Percentiles rank a stretch among this genome's conserved stretches.
These are phyloP conservation scores for Patiria pectinifera DNA, from an alignment of 53 echinoderm and acorn worm species.

Conservation along the genomic window DNA sequence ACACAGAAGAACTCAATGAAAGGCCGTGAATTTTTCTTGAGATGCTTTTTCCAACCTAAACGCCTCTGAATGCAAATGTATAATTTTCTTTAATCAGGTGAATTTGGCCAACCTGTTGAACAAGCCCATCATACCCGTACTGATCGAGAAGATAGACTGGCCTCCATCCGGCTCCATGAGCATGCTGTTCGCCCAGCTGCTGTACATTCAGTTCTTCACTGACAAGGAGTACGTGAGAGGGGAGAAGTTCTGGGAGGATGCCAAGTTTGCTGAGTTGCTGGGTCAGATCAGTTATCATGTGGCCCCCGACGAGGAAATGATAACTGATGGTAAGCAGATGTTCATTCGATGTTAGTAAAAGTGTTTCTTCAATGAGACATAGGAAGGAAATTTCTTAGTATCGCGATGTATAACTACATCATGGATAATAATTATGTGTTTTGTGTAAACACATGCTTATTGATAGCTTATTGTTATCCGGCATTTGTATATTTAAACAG, in stretches of 20 bases:
- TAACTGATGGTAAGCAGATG: conserved; percentile 76
- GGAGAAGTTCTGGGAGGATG: conserved; percentile 95
- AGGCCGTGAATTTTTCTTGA: too few relatives aligned
- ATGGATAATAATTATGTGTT: too few relatives aligned
- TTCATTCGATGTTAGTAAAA: background rate
- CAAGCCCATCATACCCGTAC: conserved; percentile 97
- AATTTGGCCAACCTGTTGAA: conserved; percentile 95
- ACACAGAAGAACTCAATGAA: too few relatives aligned
- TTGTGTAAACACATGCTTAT: too few relatives aligned
- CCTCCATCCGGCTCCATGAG: conserved; percentile 97
- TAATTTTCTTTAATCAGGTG: conserved; percentile 61
- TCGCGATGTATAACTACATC: too few relatives aligned
- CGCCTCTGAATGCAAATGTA: too few relatives aligned
- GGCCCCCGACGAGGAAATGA: conserved; percentile 80
- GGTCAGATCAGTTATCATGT: conserved; percentile 89
- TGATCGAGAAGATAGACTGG: conserved; percentile 87
- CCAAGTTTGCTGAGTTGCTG: conserved; percentile 85
- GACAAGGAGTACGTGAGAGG: conserved; percentile 90
- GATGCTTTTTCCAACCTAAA: too few relatives aligned
- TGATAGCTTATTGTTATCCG: too few relatives aligned
- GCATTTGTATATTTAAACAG: too few relatives aligned
- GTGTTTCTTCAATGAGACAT: background rate
- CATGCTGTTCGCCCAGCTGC: conserved; percentile 98
- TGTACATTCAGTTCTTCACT: conserved; percentile 93
- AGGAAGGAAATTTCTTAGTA: too few relatives aligned